A percentile compares a stretch with the other conserved stretches of the same genome.
These are phyloP conservation scores for Cremastinae sp. DNA, from an alignment of 2,888 invertebrate species.

Conservation along the genomic window DNA sequence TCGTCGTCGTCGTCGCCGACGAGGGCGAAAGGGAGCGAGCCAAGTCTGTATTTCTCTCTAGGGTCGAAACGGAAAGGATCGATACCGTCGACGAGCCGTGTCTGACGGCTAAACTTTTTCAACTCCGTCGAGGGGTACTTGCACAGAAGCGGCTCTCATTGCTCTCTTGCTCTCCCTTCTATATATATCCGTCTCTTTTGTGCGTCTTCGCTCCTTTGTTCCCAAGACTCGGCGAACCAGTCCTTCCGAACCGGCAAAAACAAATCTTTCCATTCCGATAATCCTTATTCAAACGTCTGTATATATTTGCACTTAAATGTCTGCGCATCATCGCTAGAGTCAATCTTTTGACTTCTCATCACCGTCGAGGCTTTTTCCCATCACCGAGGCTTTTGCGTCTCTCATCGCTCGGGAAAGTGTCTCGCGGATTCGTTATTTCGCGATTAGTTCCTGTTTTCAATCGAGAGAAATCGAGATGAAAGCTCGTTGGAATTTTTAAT, in stretches of 20 bases:
- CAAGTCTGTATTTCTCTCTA: conserved; percentile 37
- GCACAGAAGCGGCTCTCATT: conserved; percentile 16
- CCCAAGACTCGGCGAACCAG: background rate
- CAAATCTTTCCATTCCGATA: too few relatives aligned
- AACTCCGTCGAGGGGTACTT: conserved; percentile 23
- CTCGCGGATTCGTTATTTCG: too few relatives aligned
- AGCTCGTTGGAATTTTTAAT: conserved; percentile 13
- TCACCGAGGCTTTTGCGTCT: too few relatives aligned
- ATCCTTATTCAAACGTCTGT: too few relatives aligned
- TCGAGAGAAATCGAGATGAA: background rate
- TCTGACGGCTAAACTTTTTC: conserved; percentile 55
- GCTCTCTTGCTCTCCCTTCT: conserved; percentile 10
- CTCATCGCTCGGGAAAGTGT: too few relatives aligned
- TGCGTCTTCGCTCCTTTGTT: background rate
- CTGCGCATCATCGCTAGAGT: too few relatives aligned
- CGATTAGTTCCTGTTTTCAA: too few relatives aligned
- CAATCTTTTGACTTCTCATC: too few relatives aligned
- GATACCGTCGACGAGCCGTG: conserved; percentile 56
- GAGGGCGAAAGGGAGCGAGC: conserved; percentile 26
- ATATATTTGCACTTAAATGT: too few relatives aligned
- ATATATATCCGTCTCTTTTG: background rate
- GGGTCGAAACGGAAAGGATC: conserved; percentile 50
- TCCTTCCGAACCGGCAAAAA: too few relatives aligned
- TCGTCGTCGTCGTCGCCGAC: conserved; percentile 38
- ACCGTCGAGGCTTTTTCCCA: background rate